These are phyloP conservation scores for Ceriagrion tenellum DNA, from an alignment of 2,888 invertebrate species.

Conservation along the genomic window DNA sequence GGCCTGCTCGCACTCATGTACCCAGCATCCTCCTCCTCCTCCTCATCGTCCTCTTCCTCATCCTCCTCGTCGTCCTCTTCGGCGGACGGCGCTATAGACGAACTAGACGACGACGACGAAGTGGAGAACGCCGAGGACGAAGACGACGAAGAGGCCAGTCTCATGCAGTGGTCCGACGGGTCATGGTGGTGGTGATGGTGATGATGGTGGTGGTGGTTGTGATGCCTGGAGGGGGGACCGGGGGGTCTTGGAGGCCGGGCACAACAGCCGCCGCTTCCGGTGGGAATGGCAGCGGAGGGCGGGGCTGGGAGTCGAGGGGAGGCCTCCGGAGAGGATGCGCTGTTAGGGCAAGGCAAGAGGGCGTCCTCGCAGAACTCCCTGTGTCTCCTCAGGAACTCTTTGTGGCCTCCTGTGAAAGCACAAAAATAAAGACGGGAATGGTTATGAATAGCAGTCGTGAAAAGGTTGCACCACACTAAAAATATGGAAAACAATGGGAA, in stretches of 20 bases:
- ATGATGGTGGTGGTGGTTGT: not conserved
- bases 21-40: conserved; percentile 50
- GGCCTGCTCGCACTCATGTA: conserved; percentile 69
- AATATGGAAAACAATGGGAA: too few species aligned
- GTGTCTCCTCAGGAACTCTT: conserved; percentile 85
- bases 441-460: not conserved
- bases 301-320: conserved; percentile 59
- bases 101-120: conserved; percentile 24
- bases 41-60: conserved; percentile 66
- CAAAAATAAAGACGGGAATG: conserved; percentile 72
- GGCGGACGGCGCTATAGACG: conserved; percentile 72
- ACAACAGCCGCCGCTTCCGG: conserved; percentile 67
- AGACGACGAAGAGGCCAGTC: conserved; percentile 37
- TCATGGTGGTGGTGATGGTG: conserved; percentile 57
- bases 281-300: conserved; percentile 56
- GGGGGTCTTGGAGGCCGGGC: conserved; percentile 75
- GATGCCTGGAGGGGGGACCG: conserved; percentile 74
- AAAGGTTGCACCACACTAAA: too few species aligned
- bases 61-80: conserved; percentile 70
- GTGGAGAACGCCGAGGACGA: conserved; percentile 52
- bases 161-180: conserved; percentile 56
- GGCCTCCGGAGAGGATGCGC: conserved; percentile 71
- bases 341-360: conserved; percentile 78
- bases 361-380: conserved; percentile 87
- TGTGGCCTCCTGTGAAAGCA: conserved; percentile 82